Percentiles rank a stretch among this genome's conserved stretches.
phyloP scores from a whole-genome alignment of 2,113 vertebrate species.

The Rutilus rutilus region DNA sequence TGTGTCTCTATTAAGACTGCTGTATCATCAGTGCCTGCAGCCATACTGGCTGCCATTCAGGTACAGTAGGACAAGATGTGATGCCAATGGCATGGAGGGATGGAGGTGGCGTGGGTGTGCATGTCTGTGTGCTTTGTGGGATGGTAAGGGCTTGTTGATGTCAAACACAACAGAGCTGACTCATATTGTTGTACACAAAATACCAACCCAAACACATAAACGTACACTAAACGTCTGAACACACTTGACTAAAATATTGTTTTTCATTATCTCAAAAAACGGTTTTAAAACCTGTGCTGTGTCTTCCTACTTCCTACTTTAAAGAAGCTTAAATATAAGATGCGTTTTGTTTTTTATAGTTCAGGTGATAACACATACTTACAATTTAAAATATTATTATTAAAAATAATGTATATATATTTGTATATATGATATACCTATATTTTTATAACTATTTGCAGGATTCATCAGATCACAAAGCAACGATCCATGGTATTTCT shows the following conservation, averaged over 20 bases:
- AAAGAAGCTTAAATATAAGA: background rate
- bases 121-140: conserved; percentile 8
- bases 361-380: background rate
- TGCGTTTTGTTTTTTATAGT: background rate
- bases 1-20: conserved; percentile 60
- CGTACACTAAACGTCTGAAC: background rate
- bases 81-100: conserved; percentile 55
- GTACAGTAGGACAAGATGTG: conserved; percentile 39
- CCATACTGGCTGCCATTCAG: conserved; percentile 59
- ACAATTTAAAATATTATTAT: background rate
- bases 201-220: conserved; percentile 12
- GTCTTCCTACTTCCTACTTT: background rate
- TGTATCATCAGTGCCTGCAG: conserved; percentile 55
- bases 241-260: background rate
- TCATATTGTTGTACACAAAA: background rate
- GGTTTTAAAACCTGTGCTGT: background rate
- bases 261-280: background rate
- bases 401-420: background rate
- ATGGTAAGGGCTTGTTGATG: background rate
- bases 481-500: conserved; percentile 10
- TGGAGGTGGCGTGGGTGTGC: conserved; percentile 2
- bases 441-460: background rate
- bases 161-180: conserved; percentile 8
- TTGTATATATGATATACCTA: background rate
- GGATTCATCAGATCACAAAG: conserved; percentile 21